These are phyloP conservation scores for Etia nguti DNA, from an alignment of 2,113 vertebrate species.

Conservation along the genomic window DNA sequence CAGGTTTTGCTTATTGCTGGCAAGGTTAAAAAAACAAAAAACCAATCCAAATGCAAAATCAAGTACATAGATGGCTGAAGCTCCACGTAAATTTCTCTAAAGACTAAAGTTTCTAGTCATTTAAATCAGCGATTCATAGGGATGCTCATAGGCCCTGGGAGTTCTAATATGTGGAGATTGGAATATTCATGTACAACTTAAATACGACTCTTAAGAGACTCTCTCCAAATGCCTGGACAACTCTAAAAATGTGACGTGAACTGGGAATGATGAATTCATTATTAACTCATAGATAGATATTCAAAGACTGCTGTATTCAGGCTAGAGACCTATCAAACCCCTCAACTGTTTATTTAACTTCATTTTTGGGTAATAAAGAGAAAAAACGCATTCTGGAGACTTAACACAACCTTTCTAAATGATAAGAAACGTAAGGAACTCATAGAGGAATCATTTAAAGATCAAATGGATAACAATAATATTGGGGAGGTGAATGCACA, in stretches of 20 bases:
- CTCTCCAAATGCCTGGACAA: background rate
- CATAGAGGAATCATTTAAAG: background rate
- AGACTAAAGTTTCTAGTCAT: background rate
- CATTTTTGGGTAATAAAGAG: background rate
- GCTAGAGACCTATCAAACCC: background rate
- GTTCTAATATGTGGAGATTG: background rate
- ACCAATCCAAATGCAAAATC: background rate
- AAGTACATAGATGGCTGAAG: background rate
- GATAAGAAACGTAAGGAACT: accelerated
- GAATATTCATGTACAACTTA: background rate
- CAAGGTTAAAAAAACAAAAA: background rate
- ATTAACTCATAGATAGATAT: background rate
- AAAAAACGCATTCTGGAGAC: background rate
- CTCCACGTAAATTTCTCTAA: too few species aligned
- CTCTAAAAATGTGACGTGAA: background rate
- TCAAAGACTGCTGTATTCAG: background rate
- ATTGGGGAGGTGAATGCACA: accelerated
- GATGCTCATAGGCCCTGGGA: background rate
- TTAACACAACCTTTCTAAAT: background rate
- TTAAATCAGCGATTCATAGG: background rate
- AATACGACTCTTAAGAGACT: accelerated
- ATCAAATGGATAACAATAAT: background rate
- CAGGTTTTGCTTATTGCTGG: background rate
- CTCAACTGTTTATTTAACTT: background rate
- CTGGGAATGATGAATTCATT: background rate